phyloP scores from a whole-genome alignment of 2,113 vertebrate species.

The Mormyrus iriodes region DNA sequence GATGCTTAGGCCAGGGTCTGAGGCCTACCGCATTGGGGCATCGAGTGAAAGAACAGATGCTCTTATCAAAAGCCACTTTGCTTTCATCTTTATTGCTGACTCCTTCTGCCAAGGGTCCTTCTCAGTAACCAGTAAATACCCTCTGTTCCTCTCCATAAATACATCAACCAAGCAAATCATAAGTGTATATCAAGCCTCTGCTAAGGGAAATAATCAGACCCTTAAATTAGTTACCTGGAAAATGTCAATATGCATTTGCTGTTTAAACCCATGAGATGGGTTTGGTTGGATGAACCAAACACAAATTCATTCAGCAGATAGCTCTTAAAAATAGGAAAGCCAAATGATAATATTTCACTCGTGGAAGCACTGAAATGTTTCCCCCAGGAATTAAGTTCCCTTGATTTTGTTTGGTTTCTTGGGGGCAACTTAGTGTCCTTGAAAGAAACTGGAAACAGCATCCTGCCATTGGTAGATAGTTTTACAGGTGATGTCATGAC shows the following conservation, averaged over 20 bases:
- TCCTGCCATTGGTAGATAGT: conserved; percentile 59
- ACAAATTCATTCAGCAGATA: background rate
- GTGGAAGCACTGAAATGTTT: background rate
- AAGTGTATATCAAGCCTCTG: background rate
- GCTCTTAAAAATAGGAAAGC: background rate
- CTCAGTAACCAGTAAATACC: conserved; percentile 3
- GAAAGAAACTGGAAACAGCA: conserved; percentile 40
- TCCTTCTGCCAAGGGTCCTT: background rate
- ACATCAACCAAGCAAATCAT: background rate
- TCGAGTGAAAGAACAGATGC: background rate
- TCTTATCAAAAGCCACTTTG: conserved; percentile 5
- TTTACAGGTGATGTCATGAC: conserved; percentile 63
- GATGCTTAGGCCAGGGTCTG: background rate
- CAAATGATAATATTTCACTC: conserved; percentile 7
- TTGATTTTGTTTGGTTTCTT: background rate
- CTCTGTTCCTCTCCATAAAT: conserved; percentile 9
- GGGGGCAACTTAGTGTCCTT: background rate
- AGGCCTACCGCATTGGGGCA: background rate
- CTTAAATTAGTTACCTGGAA: conserved; percentile 10
- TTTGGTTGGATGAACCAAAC: conserved; percentile 4
- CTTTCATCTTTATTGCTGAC: background rate
- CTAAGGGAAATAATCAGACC: conserved; percentile 5
- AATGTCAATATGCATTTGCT: conserved; percentile 14
- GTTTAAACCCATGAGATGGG: background rate
- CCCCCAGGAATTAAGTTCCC: conserved; percentile 3